These are phyloP conservation scores for Solenodon paradoxus DNA, from an alignment of 2,113 vertebrate genomes.

Conservation along the genomic window DNA sequence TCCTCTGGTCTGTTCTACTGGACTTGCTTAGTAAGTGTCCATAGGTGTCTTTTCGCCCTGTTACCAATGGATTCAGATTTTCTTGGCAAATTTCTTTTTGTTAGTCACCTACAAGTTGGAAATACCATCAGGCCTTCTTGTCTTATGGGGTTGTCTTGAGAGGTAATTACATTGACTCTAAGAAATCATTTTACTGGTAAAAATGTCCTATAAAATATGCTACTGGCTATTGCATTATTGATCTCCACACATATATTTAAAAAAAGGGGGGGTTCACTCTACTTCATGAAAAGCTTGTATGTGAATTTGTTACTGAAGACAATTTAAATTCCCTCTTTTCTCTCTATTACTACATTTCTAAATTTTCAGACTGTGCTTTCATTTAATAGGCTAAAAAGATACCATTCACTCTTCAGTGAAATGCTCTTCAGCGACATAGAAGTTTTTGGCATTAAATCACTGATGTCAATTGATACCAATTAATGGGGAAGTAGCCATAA, in stretches of 20 bases:
- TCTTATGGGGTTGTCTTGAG: not conserved
- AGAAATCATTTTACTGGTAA: not conserved
- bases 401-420: not conserved
- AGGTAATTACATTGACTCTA: not conserved
- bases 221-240: not conserved
- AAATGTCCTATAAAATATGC: not conserved
- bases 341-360: not conserved
- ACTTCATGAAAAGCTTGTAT: not conserved
- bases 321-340: not conserved
- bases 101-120: not conserved
- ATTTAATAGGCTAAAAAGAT: not conserved
- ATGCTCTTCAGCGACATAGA: not conserved
- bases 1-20: not conserved
- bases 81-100: not conserved
- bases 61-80: not conserved
- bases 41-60: not conserved
- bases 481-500: not conserved
- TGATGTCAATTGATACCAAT: not conserved
- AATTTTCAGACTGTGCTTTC: not conserved
- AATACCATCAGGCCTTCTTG: not conserved
- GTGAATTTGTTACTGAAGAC: not conserved
- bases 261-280: not conserved
- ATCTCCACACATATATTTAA: too few relatives aligned
- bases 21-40: not conserved
- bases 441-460: not conserved